A percentile compares a stretch with the other conserved stretches of the same genome.
Evolutionary conservation across 1,140 invertebrate species (phyloP).

Genomic region (Choristoneura fumiferana): DNA sequence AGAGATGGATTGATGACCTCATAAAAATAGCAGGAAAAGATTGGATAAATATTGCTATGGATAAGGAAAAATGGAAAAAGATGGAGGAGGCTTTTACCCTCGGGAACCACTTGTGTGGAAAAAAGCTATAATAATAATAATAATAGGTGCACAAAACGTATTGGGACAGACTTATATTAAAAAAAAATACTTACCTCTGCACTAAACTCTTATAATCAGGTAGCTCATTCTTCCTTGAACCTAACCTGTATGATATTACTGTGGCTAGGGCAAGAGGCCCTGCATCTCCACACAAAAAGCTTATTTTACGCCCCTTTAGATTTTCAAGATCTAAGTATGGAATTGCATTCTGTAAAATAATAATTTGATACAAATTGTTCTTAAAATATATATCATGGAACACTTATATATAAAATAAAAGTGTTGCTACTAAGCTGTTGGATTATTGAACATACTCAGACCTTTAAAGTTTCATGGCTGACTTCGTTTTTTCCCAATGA

Average conservation of each 20-base stretch:
- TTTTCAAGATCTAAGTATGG: constrained; percentile 51
- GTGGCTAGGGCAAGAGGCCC: constrained; percentile 86
- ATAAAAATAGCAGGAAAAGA: too few relatives aligned
- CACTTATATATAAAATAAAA: neutral
- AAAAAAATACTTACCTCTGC: constrained; percentile 73
- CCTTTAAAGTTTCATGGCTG: constrained; percentile 43
- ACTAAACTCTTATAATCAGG: constrained; percentile 69
- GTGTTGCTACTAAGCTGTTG: neutral
- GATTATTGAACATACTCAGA: constrained; percentile 22
- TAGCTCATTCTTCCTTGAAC: constrained; percentile 50
- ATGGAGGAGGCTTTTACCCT: too few relatives aligned
- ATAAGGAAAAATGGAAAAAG: too few relatives aligned
- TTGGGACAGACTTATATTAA: too few relatives aligned
- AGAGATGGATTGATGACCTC: too few relatives aligned
- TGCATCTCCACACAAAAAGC: constrained; percentile 89
- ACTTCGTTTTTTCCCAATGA: constrained; percentile 33
- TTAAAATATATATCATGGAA: neutral
- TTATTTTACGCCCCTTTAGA: constrained; percentile 70
- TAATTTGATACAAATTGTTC: constrained; percentile 15
- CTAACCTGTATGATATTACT: constrained; percentile 80
- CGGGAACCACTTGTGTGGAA: too few relatives aligned
- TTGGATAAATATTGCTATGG: too few relatives aligned
- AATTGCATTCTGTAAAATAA: constrained; percentile 47
- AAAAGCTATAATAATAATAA: too few relatives aligned
- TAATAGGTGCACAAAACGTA: too few relatives aligned